Percentiles rank a stretch among this genome's conserved stretches.
These are phyloP conservation scores for Chrysotoxum bicinctum DNA, from an alignment of 2,888 invertebrate species.

Conservation along the genomic window DNA sequence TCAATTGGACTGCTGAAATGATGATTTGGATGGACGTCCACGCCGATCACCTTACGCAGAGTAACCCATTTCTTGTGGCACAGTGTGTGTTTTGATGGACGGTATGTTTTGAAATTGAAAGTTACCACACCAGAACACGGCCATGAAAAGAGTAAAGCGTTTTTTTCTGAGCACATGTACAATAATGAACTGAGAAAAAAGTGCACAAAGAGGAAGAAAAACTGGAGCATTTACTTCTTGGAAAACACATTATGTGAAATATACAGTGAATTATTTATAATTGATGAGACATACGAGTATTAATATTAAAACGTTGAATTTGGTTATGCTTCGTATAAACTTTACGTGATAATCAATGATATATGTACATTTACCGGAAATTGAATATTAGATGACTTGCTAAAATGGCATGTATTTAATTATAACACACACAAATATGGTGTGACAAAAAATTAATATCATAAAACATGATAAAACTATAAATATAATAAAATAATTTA, in stretches of 20 bases:
- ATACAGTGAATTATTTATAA: too few species aligned
- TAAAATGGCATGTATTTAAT: too few species aligned
- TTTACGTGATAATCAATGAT: too few species aligned
- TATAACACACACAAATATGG: too few species aligned
- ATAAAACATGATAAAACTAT: too few species aligned
- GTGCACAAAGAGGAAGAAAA: conserved; percentile 3
- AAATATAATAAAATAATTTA: too few species aligned
- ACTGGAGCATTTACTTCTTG: conserved; percentile 13
- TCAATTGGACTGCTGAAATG: conserved; percentile 24
- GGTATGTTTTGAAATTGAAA: conserved; percentile 53
- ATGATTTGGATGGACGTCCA: neutral
- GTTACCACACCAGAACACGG: conserved; percentile 60
- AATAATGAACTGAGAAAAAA: conserved; percentile 9
- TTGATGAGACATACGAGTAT: too few species aligned
- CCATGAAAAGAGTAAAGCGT: conserved; percentile 45
- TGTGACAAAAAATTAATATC: too few species aligned
- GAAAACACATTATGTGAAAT: neutral
- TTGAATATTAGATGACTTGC: too few species aligned
- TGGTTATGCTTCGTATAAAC: too few species aligned
- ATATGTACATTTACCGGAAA: too few species aligned
- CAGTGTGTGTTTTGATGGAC: conserved; percentile 29
- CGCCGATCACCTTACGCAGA: neutral
- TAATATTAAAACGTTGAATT: too few species aligned
- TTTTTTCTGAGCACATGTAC: conserved; percentile 23
- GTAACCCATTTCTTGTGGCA: conserved; percentile 53